Evolutionary conservation across 2,113 vertebrate species (phyloP), one percentile per base, ranked within the genome.

Genomic region (Gnathonemus echidnorhynchus): DNA sequence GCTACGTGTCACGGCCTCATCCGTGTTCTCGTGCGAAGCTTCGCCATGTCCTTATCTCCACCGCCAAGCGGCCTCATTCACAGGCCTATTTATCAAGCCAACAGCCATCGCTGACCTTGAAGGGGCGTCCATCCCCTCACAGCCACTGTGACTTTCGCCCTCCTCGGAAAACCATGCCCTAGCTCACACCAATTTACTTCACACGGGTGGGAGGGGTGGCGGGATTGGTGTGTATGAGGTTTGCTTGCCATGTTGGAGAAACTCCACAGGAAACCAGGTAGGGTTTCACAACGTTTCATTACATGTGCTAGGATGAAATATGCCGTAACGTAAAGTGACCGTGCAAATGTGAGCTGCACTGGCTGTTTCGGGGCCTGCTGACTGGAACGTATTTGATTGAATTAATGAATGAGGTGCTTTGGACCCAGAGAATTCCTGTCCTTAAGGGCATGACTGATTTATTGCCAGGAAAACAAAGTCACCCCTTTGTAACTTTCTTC

Each of bases 21-120:
- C 50, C 1, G 13, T 15, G 50, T 52, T 52, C 45, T 77, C 46
- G 8, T 4, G 45, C 31, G 1, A 15, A 45, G 39, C 19, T 42
- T 66, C 39, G 24, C 53, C 7, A 42, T 46, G 87, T 1, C 87
- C 92, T 94, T 94, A 93, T 95, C 95, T 95, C 91, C 66, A 13
- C 91, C 88, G 91, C 89, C 93, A 93, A 89, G 88, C 90, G 17
- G 49, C n/a, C 74, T 88, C 50, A 84, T 91, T 84, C 58, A 88
- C 70, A 35, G 31, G 83, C 31, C 1, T 45, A 74, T 42, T 88
- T 91, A 89, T 77, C 42, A 53, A 83, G 91, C 35, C 90, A 89
- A 53, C 35, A 62, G 35, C 35, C 31, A 66, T 45, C 7, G 24
- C 3, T 87, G 86, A 35, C 49, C 86, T 87, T 87, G 50, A 21